Conservation (phyloP, 2,888 invertebrate species). For the Peribatodes rhomboidaria region DNA sequence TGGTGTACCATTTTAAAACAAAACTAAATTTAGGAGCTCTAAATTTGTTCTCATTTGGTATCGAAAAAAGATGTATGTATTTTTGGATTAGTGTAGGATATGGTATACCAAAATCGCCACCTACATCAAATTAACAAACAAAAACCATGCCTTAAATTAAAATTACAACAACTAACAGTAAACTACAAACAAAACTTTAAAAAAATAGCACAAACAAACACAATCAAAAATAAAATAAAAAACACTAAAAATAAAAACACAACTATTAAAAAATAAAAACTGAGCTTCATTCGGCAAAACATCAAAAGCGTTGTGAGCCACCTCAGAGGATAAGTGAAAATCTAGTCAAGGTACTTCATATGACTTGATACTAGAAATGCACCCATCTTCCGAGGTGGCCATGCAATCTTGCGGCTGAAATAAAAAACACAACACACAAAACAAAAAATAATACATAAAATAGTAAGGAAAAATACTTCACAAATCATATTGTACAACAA, state of each 20-base stretch:
- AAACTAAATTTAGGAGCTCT: too few species aligned
- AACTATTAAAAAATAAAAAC: slow-evolving; percentile 45
- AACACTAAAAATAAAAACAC: slow-evolving; percentile 28
- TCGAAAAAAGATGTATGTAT: too few species aligned
- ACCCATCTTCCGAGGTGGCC: slow-evolving; percentile 81
- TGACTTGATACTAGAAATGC: slow-evolving; percentile 85
- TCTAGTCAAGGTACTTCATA: slow-evolving; percentile 86
- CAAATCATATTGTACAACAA: slow-evolving; percentile 1
- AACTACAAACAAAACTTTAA: not conserved
- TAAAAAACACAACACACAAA: slow-evolving; percentile 42
- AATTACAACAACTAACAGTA: not conserved
- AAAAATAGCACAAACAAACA: slow-evolving; percentile 18
- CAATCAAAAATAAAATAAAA: slow-evolving; percentile 41
- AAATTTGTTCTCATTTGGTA: too few species aligned
- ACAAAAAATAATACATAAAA: slow-evolving; percentile 17
- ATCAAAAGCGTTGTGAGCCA: slow-evolving; percentile 69
- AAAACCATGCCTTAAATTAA: too few species aligned
- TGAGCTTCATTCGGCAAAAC: slow-evolving; percentile 57
- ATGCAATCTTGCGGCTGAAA: slow-evolving; percentile 42
- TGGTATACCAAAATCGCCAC: too few species aligned
- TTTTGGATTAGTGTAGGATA: too few species aligned
- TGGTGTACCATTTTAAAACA: too few species aligned
- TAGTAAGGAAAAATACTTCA: slow-evolving; percentile 16
- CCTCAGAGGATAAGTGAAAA: slow-evolving; percentile 88
- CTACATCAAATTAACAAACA: too few species aligned